phyloP scores from a whole-genome alignment of 1,140 invertebrate species.

The Drosophila pandora region DNA sequence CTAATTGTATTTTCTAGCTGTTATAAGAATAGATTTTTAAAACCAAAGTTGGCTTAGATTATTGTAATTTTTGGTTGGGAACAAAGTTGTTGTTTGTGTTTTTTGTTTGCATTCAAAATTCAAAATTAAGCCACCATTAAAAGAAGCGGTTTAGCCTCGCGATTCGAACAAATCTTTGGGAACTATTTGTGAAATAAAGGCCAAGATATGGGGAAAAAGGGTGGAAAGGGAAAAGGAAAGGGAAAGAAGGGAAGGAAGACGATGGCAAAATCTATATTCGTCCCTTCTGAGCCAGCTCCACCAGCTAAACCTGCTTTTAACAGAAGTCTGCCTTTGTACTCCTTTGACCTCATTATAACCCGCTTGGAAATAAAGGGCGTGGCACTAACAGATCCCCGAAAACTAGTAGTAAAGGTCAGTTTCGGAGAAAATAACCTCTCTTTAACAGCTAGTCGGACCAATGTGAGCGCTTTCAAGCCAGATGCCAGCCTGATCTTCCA shows the following conservation, averaged over 20 bases:
- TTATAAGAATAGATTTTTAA: background rate
- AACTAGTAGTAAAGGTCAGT: constrained; percentile 10
- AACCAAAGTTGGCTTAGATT: background rate
- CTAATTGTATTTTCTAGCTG: no score
- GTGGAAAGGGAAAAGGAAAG: constrained; percentile 4
- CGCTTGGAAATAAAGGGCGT: constrained; percentile 9
- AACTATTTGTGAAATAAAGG: background rate
- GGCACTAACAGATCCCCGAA: constrained; percentile 10
- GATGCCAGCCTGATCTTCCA: constrained; percentile 16
- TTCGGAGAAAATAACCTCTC: constrained; percentile 10
- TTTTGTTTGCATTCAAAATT: background rate
- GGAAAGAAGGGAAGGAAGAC: background rate
- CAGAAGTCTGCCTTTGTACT: constrained; percentile 11
- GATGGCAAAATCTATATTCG: background rate
- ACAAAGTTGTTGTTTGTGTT: background rate
- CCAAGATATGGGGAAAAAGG: constrained; percentile 16
- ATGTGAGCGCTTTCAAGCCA: constrained; percentile 17
- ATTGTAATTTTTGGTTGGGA: background rate
- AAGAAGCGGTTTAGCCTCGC: no score
- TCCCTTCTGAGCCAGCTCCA: background rate
- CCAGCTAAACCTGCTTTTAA: constrained; percentile 4
- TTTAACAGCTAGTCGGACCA: constrained; percentile 3
- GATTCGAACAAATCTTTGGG: no score
- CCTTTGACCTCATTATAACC: constrained; percentile 26
- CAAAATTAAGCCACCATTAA: background rate